phyloP scores from a whole-genome alignment of 2,797 vertebrate genomes.

The Parambassis ranga region DNA sequence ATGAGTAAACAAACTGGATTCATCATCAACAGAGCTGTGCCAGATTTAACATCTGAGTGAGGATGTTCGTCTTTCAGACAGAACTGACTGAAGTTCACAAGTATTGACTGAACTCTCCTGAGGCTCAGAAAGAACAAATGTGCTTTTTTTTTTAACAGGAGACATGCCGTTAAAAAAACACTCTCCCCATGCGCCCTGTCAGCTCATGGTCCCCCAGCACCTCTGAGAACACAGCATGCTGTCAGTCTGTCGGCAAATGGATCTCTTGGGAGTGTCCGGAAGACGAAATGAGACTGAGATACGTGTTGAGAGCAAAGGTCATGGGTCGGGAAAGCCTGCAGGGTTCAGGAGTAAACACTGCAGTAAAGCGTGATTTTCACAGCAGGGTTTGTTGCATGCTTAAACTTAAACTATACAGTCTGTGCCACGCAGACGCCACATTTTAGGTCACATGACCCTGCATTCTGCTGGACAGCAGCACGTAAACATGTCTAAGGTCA shows the following conservation, averaged over 20 bases:
- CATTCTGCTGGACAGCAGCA: background rate
- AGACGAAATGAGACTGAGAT: conserved; percentile 31
- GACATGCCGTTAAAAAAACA: conserved; percentile 1
- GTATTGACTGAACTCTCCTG: conserved; percentile 16
- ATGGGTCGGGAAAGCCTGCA: background rate
- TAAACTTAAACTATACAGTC: background rate
- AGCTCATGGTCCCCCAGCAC: conserved; percentile 2
- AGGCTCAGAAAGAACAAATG: conserved; percentile 17
- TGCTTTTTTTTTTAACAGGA: conserved; percentile 3
- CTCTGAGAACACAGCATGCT: conserved; percentile 24
- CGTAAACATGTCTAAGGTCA: background rate
- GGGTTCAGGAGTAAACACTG: background rate
- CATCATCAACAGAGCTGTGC: conserved; percentile 20
- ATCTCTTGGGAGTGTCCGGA: conserved; percentile 22
- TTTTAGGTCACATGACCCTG: background rate
- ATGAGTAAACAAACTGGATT: conserved; percentile 25
- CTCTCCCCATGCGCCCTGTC: background rate
- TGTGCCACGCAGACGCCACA: background rate
- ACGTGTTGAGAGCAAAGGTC: conserved; percentile 52
- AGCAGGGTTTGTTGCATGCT: background rate
- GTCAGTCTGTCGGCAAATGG: conserved; percentile 30
- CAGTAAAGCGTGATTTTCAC: conserved; percentile 9
- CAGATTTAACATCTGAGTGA: conserved; percentile 33
- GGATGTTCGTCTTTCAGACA: background rate
- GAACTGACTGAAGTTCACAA: background rate